These are phyloP conservation scores for Marcusenius ussheri DNA, from an alignment of 2,113 vertebrate species.

Conservation along the genomic window DNA sequence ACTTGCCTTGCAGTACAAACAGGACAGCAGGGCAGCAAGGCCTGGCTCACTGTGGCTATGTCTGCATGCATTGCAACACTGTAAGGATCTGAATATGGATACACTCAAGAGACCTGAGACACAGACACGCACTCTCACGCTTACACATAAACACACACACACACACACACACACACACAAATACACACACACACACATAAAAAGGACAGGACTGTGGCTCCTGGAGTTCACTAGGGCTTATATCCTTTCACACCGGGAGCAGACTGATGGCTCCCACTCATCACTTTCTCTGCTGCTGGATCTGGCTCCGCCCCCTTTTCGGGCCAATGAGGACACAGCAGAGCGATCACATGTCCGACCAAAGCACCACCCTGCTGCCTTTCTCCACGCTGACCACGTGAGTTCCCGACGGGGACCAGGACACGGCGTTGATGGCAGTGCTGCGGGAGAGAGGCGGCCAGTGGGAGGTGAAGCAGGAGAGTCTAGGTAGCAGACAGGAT, in stretches of 20 bases:
- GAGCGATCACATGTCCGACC: constrained; percentile 78
- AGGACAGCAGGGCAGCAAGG: background rate
- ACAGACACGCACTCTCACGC: background rate
- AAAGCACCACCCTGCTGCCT: constrained; percentile 82
- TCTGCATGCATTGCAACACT: background rate
- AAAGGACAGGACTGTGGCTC: background rate
- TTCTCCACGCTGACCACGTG: constrained; percentile 90
- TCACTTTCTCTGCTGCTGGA: constrained; percentile 10
- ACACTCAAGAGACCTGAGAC: background rate
- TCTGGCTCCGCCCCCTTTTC: background rate
- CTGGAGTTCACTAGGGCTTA: background rate
- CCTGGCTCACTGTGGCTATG: background rate
- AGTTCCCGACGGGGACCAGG: constrained; percentile 81
- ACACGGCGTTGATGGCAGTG: constrained; percentile 83
- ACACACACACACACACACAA: background rate
- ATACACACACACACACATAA: background rate
- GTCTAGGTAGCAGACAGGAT: background rate
- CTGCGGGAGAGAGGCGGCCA: constrained; percentile 51
- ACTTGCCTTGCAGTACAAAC: background rate
- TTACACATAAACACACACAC: background rate
- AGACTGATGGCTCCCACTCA: background rate
- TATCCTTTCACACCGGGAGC: background rate
- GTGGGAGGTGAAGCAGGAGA: background rate
- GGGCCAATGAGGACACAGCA: background rate
- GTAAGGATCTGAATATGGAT: constrained; percentile 1